phyloP scores from a whole-genome alignment of 2,113 vertebrate genomes.

The Lichenostomus cassidix region DNA sequence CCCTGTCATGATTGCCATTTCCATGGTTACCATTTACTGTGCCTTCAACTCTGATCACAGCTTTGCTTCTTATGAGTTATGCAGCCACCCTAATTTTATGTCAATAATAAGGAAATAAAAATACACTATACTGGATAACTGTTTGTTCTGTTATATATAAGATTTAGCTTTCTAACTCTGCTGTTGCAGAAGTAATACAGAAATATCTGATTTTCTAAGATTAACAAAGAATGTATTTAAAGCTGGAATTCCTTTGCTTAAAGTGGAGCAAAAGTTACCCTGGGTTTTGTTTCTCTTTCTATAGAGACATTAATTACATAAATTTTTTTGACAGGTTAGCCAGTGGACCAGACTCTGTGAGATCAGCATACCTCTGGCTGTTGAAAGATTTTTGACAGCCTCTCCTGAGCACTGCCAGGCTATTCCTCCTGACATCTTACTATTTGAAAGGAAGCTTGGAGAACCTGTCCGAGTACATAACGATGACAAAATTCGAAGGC shows the following conservation, averaged over 20 bases:
- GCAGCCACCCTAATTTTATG: background rate
- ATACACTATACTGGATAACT: background rate
- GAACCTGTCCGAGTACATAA: slow-evolving; percentile 96
- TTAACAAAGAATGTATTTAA: background rate
- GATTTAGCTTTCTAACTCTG: background rate
- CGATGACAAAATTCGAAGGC: slow-evolving; percentile 93
- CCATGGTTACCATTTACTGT: background rate
- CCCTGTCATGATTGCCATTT: background rate
- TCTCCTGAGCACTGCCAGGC: slow-evolving; percentile 40
- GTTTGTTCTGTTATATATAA: background rate
- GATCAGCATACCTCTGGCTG: slow-evolving; percentile 87
- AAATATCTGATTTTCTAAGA: background rate
- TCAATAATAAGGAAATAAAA: background rate
- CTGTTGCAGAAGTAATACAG: background rate
- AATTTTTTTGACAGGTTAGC: slow-evolving; percentile 82
- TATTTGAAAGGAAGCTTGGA: slow-evolving; percentile 85
- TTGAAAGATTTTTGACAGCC: slow-evolving; percentile 81
- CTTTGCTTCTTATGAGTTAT: background rate
- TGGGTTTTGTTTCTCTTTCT: background rate
- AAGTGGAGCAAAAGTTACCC: background rate
- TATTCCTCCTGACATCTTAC: slow-evolving; percentile 83
- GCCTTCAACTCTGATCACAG: background rate
- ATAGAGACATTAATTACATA: background rate
- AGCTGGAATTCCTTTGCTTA: background rate
- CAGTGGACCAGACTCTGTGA: slow-evolving; percentile 97